These are phyloP conservation scores for Drosophila buzzatii DNA, from an alignment of 2,888 invertebrate genomes.

Conservation along the genomic window DNA sequence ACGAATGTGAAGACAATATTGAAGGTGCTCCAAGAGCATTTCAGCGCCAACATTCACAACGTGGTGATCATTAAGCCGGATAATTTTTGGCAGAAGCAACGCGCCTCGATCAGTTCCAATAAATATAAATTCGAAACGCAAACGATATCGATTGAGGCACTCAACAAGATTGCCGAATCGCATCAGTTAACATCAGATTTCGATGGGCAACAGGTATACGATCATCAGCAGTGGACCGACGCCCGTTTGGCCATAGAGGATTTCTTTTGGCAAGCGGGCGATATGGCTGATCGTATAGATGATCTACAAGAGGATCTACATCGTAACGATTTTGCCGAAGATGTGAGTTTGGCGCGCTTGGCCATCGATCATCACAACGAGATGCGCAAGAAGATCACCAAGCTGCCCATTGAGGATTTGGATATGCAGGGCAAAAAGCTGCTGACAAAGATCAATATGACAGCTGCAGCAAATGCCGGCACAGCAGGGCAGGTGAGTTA, in stretches of 20 bases:
- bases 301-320: conserved; percentile 97
- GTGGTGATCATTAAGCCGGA: conserved; percentile 99
- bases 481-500: conserved; percentile 55
- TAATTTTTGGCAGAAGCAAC: conserved; percentile 99
- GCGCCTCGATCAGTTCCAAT: conserved; percentile 97
- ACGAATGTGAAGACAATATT: conserved; percentile 98
- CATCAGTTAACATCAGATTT: conserved; percentile 96
- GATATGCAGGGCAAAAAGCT: conserved; percentile 93
- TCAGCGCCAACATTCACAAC: conserved; percentile 95
- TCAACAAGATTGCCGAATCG: conserved; percentile 96
- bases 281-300: conserved; percentile 95
- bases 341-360: conserved; percentile 95
- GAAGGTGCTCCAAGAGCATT: conserved; percentile 98
- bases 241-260: conserved; percentile 97
- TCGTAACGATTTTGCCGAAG: conserved; percentile 97
- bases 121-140: conserved; percentile 99
- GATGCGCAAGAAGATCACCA: conserved; percentile 96
- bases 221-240: conserved; percentile 99
- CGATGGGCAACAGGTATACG: conserved; percentile 96
- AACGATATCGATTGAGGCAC: conserved; percentile 97
- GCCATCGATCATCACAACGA: conserved; percentile 97
- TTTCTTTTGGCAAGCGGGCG: conserved; percentile 97
- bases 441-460: conserved; percentile 83
- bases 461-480: conserved; percentile 54
- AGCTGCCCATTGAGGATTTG: conserved; percentile 97